Percentiles rank a stretch among this genome's conserved stretches.
Evolutionary conservation across 2,113 vertebrate genomes (phyloP).

Genomic region (Sturnira hondurensis): DNA sequence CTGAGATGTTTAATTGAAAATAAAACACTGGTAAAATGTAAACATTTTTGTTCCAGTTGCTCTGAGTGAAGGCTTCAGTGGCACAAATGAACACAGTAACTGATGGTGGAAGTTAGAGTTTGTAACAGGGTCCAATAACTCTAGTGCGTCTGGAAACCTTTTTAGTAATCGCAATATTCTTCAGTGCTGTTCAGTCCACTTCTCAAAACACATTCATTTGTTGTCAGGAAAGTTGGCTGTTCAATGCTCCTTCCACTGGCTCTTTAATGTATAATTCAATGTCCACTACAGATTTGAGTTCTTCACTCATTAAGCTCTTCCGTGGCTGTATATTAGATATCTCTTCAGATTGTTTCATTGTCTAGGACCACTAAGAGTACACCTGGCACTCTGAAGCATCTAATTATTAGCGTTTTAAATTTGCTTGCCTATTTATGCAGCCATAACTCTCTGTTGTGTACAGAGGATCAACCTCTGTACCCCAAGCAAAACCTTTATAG

Average conservation of each 20-base stretch:
- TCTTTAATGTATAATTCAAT: not conserved
- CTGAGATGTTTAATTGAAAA: slow-evolving; percentile 82
- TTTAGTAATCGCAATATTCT: slow-evolving; percentile 8
- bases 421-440: not conserved
- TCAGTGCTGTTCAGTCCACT: not conserved
- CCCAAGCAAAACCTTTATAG: not conserved
- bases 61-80: slow-evolving; percentile 52
- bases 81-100: slow-evolving; percentile 60
- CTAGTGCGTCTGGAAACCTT: slow-evolving; percentile 20
- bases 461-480: not conserved
- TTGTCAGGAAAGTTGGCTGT: not conserved
- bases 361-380: not conserved
- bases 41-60: slow-evolving; percentile 71
- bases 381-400: not conserved
- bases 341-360: not conserved
- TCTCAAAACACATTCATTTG: slow-evolving; percentile 10
- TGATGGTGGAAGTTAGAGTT: slow-evolving; percentile 66
- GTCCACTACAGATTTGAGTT: not conserved
- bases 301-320: not conserved
- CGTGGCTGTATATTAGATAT: not conserved
- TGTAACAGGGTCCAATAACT: slow-evolving; percentile 47
- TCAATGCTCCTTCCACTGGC: not conserved
- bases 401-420: not conserved
- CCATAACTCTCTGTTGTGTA: not conserved
- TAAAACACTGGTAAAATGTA: slow-evolving; percentile 79